Base-by-base conservation (phyloP, 2,113 vertebrate genomes). In the Salvelinus namaycush region DNA sequence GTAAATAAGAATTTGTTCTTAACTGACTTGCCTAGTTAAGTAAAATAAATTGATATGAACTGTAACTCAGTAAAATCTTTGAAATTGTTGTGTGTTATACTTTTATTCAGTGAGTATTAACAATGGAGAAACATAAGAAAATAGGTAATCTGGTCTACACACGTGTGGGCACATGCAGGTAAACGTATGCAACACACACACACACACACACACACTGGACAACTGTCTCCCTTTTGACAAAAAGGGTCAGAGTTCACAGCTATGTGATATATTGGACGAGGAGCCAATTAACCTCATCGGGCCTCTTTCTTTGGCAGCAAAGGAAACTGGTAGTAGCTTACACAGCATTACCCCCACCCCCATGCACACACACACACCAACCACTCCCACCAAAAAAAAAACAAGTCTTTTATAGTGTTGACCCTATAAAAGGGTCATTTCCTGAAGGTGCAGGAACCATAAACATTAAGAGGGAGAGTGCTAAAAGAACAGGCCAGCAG, bases 341-440 rank as follows among this genome's bases (percentile, higher is more conserved):
- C 87, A 93, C 86, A 88, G 85, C 82, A 72, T 89, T 91, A 91
- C 90, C 86, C 88, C 90, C 89, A 29, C 72, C 82, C 39, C 84
- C 87, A 85, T 78, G 31, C 68, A n/a, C 60, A 34, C 71, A 67
- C 80, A 84, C 79, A 81, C 75, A 83, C 86, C 87, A 91, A 89
- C 91, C 91, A 89, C 92, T 90, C 93, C 92, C 92, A 92, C 89
- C 80, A 85, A 91, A 89, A 92, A 92, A 92, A 90, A 44, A 86
- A 92, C 92, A 93, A 91, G 93, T 94, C 94, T 96, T 97, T 96
- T 97, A 96, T 94, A 94, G 95, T 95, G 93, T 93, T 95, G 93
- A 92, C 93, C 95, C 95, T 95, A 95, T 96, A 95, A 96, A 96
- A 94, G 93, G 93, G 93, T 91, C 89, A 93, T 94, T 94, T 94